phyloP scores from a whole-genome alignment of 2,797 vertebrate species.

The Ammospiza maritima region DNA sequence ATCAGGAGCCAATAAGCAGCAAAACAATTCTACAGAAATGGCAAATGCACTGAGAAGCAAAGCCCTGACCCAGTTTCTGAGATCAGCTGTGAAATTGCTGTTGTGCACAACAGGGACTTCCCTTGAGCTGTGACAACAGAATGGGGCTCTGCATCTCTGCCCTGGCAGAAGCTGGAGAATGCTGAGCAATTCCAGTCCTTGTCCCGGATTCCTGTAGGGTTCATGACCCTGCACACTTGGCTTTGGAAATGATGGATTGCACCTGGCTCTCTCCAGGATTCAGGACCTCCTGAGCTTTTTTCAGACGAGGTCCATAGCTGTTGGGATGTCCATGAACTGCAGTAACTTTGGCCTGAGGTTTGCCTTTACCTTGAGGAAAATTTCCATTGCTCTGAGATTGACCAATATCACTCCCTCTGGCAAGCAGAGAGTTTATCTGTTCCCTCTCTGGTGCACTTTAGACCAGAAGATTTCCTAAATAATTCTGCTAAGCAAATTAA shows the following conservation, averaged over 20 bases:
- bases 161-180: not conserved
- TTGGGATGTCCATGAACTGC: conserved; percentile 5
- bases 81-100: conserved; percentile 28
- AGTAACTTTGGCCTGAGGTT: conserved; percentile 42
- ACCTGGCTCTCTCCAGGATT: not conserved
- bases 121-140: not conserved
- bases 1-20: not conserved
- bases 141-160: not conserved
- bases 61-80: not conserved
- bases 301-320: not conserved
- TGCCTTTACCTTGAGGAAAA: conserved; percentile 48
- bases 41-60: not conserved
- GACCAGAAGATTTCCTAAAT: not conserved
- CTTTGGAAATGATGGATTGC: conserved; percentile 9
- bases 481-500: not conserved
- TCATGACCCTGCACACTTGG: not conserved
- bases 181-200: conserved; percentile 7
- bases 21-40: not conserved
- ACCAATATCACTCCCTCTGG: not conserved
- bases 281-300: not conserved
- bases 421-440: conserved; percentile 4
- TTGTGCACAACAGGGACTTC: conserved; percentile 1
- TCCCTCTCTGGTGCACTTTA: not conserved
- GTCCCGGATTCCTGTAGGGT: conserved; percentile 4
- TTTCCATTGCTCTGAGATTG: conserved; percentile 12